phyloP scores from a whole-genome alignment of 64 coral and sea anemone species.

The Cladopsammia gracilis region DNA sequence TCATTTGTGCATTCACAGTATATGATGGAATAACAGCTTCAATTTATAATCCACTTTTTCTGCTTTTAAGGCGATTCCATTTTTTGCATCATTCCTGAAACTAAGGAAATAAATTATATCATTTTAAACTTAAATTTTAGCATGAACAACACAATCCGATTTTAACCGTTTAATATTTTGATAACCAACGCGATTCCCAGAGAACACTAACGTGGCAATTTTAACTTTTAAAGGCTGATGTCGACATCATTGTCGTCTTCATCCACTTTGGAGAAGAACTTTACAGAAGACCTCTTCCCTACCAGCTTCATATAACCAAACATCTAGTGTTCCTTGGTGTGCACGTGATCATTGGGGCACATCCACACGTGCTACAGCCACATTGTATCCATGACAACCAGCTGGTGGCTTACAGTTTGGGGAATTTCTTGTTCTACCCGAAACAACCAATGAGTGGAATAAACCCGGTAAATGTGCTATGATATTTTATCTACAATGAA shows the following conservation, averaged over 20 bases:
- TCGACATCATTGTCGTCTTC: constrained; percentile 75
- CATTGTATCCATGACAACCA: constrained; percentile 10
- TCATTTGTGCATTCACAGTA: no score
- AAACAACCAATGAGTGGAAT: background rate
- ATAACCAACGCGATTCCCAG: no score
- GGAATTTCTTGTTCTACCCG: constrained; percentile 75
- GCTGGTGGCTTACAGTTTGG: constrained; percentile 63
- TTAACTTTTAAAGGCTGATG: constrained; percentile 41
- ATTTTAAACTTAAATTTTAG: no score
- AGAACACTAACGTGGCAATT: background rate
- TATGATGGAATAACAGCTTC: no score
- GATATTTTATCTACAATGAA: no score
- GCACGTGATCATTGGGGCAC: constrained; percentile 66
- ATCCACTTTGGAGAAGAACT: constrained; percentile 74
- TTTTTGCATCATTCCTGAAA: no score
- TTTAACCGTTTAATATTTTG: no score
- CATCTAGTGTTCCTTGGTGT: constrained; percentile 67
- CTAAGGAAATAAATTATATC: no score
- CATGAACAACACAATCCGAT: no score
- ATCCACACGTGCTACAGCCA: constrained; percentile 73
- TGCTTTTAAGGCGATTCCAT: no score
- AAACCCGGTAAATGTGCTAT: background rate
- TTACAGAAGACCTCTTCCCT: background rate
- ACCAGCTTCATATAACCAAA: constrained; percentile 30
- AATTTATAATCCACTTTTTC: no score